phyloP scores from a whole-genome alignment of 2,113 vertebrate genomes.

The Crotalus helleri region DNA sequence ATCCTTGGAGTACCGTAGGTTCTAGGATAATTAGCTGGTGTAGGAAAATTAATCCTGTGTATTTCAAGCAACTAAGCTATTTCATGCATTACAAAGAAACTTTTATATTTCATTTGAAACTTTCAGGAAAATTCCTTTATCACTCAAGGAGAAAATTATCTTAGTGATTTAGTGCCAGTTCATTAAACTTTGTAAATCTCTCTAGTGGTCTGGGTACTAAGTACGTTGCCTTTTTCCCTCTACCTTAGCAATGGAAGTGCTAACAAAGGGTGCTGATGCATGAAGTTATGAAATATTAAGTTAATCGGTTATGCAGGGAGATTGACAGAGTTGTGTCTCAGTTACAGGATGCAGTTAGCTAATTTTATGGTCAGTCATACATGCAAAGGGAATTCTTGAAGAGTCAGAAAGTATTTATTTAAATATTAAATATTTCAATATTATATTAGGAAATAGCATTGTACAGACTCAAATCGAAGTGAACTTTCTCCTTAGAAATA shows the following conservation, averaged over 20 bases:
- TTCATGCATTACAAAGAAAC: background rate
- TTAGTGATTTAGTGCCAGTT: background rate
- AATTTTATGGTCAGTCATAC: background rate
- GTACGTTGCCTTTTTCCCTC: background rate
- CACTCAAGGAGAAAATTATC: background rate
- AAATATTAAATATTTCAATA: background rate
- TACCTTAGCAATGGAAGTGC: background rate
- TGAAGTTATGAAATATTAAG: background rate
- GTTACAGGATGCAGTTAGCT: background rate
- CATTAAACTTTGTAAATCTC: background rate
- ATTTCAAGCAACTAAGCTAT: background rate
- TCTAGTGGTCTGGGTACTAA: background rate
- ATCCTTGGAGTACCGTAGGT: background rate
- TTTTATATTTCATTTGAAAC: background rate
- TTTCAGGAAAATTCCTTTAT: background rate
- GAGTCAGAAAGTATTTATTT: background rate
- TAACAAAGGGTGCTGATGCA: background rate
- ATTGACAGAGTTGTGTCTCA: too few species aligned
- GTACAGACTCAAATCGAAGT: conserved; percentile 1
- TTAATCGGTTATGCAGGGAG: too few species aligned
- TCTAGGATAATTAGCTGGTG: background rate
- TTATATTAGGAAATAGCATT: background rate
- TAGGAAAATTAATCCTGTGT: background rate
- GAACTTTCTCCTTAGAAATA: background rate
- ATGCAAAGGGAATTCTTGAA: background rate